Conservation (phyloP, 1,140 invertebrate species). For the Hylaeus volcanicus region DNA sequence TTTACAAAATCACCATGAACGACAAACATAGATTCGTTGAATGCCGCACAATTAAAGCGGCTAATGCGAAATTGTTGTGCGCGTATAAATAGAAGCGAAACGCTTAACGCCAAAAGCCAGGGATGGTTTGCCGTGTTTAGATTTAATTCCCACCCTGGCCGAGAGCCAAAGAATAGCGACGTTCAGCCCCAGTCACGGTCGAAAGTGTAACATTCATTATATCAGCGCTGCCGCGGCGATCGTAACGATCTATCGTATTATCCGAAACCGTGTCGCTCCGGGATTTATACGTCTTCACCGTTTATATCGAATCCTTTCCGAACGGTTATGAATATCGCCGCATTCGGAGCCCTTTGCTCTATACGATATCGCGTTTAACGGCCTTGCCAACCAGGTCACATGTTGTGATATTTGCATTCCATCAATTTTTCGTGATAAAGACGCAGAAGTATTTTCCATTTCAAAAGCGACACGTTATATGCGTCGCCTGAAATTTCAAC, state of each 20-base stretch:
- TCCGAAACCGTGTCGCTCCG: neutral
- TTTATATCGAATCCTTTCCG: neutral
- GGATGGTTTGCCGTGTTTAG: constrained; percentile 50
- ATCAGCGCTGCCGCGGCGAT: neutral
- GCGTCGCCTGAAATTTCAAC: too few relatives aligned
- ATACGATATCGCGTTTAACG: neutral
- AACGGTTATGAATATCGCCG: neutral
- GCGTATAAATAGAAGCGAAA: constrained; percentile 5
- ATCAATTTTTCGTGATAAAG: neutral
- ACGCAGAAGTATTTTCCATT: too few relatives aligned
- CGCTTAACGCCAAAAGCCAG: constrained; percentile 20
- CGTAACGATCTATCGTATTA: neutral
- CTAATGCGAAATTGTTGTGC: constrained; percentile 6
- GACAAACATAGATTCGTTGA: neutral
- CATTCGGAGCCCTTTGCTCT: neutral
- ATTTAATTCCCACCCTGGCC: constrained; percentile 63
- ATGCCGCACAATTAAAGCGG: neutral
- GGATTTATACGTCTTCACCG: neutral
- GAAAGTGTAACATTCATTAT: constrained; percentile 18
- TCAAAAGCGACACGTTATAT: too few relatives aligned
- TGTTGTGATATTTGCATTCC: neutral
- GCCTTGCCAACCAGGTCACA: too few relatives aligned
- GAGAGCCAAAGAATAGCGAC: constrained; percentile 39
- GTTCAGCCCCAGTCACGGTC: neutral
- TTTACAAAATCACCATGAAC: neutral